These are phyloP conservation scores for Tiliacea aurago DNA, from an alignment of 2,888 invertebrate species.

Conservation along the genomic window DNA sequence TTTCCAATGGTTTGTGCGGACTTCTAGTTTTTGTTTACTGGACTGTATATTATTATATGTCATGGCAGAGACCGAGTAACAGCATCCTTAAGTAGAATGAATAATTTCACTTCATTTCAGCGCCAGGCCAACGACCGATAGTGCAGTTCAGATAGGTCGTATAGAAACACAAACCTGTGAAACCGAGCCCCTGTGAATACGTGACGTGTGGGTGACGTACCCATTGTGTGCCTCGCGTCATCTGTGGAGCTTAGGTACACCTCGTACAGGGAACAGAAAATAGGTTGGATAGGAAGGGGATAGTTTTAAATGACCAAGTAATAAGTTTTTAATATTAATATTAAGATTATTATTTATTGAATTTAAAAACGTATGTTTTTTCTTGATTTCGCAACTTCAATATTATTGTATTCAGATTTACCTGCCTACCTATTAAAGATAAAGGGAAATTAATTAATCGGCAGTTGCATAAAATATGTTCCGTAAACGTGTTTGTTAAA, in stretches of 20 bases:
- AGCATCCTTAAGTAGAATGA: not conserved
- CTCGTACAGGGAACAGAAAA: conserved; percentile 45
- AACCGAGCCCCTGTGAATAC: conserved; percentile 8
- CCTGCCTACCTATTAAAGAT: not conserved
- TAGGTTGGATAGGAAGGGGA: conserved; percentile 5
- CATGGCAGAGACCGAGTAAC: not conserved
- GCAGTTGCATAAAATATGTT: not conserved
- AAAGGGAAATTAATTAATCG: not conserved
- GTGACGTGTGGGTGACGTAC: not conserved
- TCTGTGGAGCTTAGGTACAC: conserved; percentile 31
- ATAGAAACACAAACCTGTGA: conserved; percentile 16
- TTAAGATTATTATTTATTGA: not conserved
- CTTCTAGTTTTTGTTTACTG: not conserved
- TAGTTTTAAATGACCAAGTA: not conserved
- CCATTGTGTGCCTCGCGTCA: conserved; percentile 47
- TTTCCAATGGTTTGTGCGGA: not conserved
- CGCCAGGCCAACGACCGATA: conserved; percentile 3
- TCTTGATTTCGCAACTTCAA: not conserved
- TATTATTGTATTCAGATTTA: not conserved
- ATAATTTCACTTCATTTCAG: not conserved
- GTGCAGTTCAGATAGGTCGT: conserved; percentile 20
- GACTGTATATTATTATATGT: not conserved
- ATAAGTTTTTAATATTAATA: too few relatives aligned
- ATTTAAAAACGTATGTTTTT: not conserved
- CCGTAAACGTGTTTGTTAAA: not conserved